Base-by-base conservation (phyloP, 2,888 invertebrate species). In the Rhimphoctona megacephalus region DNA sequence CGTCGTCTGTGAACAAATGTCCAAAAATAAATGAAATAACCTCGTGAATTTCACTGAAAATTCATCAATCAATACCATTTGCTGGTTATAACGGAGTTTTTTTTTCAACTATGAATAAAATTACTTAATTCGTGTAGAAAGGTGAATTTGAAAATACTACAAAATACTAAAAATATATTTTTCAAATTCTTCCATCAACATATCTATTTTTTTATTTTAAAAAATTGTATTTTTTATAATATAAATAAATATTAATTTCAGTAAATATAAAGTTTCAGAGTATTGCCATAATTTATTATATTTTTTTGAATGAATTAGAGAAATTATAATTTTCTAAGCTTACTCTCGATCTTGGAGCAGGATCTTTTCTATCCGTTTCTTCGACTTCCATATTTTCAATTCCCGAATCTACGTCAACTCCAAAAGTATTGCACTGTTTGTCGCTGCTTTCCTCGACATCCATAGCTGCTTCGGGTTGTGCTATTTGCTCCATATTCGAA, bases 361-460 rank as follows among this genome's bases (percentile, higher is more conserved):
- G 85, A 81, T 94, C 93, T 90, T 93, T 94, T 76, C 93, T 92
- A 83, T 94, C 94, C 0, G 93, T 91, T 73, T 96, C 96, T 82
- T 96, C 96, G 1, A 96, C 95, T 91, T 97, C 97, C 97, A 97
- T 97, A 90, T 96, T 97, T 93, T 97, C 97, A 91, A 97, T 96
- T 30, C 97, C 96, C 9, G 97, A 96, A 93, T 97, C 97, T 52
- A 96, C 96, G 93, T 96, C 97, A 39, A 95, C 94, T 57, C 95
- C 95, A 22, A 95, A 95, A 86, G 95, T 95, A 88, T 95, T 95
- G 70, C 94, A 94, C 87, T 94, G 95, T 85, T 94, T 95, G 92
- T 93, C 95, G 89, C 94, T 94, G 36, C 92, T 95, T 84, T 96
- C 96, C 90, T 96, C 96, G 33, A 96, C 95, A 90, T 96, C 96